A percentile compares a stretch with the other conserved stretches of the same genome.
These are phyloP conservation scores for Diadophis punctatus DNA, from an alignment of 2,113 vertebrate genomes.

Conservation along the genomic window DNA sequence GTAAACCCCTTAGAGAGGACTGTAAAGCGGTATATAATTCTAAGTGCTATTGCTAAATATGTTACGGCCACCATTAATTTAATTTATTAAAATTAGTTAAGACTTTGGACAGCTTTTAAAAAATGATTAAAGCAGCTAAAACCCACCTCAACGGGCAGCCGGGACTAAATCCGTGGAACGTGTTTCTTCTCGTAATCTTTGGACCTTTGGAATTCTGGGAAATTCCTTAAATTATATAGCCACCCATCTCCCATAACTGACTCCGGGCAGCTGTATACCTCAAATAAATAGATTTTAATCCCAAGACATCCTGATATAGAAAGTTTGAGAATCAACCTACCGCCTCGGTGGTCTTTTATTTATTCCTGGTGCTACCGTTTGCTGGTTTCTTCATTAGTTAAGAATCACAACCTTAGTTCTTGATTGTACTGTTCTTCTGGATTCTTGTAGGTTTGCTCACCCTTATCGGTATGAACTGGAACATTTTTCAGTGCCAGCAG, in stretches of 20 bases:
- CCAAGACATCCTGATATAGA: not conserved
- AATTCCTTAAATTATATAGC: not conserved
- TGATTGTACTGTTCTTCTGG: not conserved
- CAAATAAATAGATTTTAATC: not conserved
- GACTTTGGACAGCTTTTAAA: not conserved
- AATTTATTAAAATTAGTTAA: not conserved
- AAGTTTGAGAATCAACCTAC: not conserved
- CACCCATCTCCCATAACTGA: not conserved
- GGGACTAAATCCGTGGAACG: not conserved
- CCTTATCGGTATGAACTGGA: constrained; percentile 93
- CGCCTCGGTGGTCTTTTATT: not conserved
- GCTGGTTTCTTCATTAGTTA: not conserved
- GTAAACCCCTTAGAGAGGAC: too few relatives aligned
- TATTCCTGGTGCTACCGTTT: not conserved
- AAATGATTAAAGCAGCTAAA: not conserved
- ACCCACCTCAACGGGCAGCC: not conserved
- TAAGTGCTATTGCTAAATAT: not conserved
- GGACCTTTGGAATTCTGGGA: not conserved
- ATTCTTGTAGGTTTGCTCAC: constrained; percentile 83
- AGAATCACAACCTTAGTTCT: not conserved
- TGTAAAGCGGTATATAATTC: too few relatives aligned
- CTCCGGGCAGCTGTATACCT: not conserved
- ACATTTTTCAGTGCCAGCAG: constrained; percentile 77
- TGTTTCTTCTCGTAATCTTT: not conserved
- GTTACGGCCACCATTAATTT: not conserved